phyloP scores from a whole-genome alignment of 2,797 vertebrate genomes.

The Gadopsis bispinosus region DNA sequence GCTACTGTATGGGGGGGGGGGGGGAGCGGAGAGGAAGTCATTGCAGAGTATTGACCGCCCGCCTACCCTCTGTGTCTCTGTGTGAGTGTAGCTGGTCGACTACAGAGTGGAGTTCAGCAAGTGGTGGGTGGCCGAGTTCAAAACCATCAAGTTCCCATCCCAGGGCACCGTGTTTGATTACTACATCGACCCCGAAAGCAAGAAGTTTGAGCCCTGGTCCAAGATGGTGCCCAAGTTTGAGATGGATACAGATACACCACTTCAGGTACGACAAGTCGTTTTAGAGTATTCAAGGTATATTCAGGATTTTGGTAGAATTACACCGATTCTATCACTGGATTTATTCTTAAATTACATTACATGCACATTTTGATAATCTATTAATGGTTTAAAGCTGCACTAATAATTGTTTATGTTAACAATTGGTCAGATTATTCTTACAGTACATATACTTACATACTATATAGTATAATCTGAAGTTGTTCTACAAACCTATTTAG shows the following conservation, averaged over 20 bases:
- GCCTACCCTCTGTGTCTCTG: constrained; percentile 51
- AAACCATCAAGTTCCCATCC: constrained; percentile 95
- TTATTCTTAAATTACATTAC: neutral
- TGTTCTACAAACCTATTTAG: no score
- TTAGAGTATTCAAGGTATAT: neutral
- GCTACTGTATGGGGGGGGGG: constrained; percentile 44
- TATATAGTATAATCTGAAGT: no score
- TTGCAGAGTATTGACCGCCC: constrained; percentile 66
- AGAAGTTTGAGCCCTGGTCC: constrained; percentile 96
- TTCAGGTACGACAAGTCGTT: constrained; percentile 87
- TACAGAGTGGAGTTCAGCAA: constrained; percentile 96
- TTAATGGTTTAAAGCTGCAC: neutral
- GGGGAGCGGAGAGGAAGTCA: constrained; percentile 56
- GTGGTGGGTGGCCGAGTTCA: constrained; percentile 96
- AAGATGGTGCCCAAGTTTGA: constrained; percentile 92
- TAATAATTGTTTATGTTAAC: neutral
- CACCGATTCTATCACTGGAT: neutral
- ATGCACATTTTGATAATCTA: neutral
- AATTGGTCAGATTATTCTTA: no score
- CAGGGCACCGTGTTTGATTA: constrained; percentile 96
- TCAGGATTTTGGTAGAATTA: neutral
- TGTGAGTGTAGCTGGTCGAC: constrained; percentile 88
- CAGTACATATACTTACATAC: no score
- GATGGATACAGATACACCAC: constrained; percentile 90
- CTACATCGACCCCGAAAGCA: constrained; percentile 92